phyloP scores from a whole-genome alignment of 2,113 vertebrate genomes.

The Poeciliopsis occidentalis region DNA sequence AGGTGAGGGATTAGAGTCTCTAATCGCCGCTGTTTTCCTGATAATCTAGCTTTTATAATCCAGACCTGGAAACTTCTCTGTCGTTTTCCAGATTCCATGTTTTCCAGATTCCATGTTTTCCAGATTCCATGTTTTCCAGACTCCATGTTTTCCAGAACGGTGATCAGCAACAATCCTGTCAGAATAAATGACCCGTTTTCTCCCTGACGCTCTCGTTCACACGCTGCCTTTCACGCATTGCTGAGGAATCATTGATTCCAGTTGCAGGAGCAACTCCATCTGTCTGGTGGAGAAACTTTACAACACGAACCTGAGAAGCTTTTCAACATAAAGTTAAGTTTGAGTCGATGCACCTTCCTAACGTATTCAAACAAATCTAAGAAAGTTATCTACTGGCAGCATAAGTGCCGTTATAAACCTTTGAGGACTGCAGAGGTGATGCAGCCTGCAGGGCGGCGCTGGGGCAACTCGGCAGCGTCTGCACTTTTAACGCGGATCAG shows the following conservation, averaged over 20 bases:
- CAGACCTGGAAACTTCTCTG: neutral
- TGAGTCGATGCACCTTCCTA: no score
- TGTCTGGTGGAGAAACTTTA: neutral
- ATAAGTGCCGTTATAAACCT: neutral
- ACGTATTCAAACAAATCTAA: neutral
- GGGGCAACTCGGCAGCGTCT: neutral
- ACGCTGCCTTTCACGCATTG: neutral
- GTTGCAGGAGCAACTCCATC: neutral
- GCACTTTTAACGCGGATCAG: neutral
- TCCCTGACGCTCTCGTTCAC: neutral
- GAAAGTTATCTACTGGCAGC: neutral
- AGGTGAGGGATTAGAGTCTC: neutral
- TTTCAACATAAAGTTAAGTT: no score
- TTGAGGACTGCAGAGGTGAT: neutral
- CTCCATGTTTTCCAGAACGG: neutral
- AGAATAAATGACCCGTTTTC: neutral
- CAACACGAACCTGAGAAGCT: neutral
- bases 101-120: no score
- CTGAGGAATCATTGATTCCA: neutral
- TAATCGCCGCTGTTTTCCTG: neutral
- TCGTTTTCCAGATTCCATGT: no score
- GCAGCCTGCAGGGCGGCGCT: neutral
- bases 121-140: no score
- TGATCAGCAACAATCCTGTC: neutral
- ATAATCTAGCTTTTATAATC: neutral